A percentile compares a stretch with the other conserved stretches of the same genome.
These are phyloP conservation scores for Mactra quadrangularis DNA, from an alignment of 1,140 invertebrate species.

Conservation along the genomic window DNA sequence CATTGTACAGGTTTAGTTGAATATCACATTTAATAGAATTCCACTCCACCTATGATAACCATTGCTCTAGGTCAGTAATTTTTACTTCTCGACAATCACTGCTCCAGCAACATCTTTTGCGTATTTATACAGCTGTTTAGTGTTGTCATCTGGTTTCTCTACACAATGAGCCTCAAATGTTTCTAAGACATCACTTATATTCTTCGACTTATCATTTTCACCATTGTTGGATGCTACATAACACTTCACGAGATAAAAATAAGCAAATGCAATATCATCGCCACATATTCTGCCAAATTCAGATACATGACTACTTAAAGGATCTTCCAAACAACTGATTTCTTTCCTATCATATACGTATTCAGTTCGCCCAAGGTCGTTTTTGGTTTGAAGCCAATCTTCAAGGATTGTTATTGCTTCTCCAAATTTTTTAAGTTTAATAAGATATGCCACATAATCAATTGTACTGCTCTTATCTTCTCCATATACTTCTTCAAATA, in stretches of 20 bases:
- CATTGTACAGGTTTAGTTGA: too few relatives aligned
- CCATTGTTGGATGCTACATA: too few relatives aligned
- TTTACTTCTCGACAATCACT: too few relatives aligned
- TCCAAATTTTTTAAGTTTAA: conserved; percentile 1
- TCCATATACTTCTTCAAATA: conserved; percentile 17
- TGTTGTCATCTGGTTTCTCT: neutral
- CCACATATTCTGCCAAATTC: conserved; percentile 4
- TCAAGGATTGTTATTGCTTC: conserved; percentile 4
- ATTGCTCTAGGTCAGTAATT: too few relatives aligned
- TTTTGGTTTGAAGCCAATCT: neutral
- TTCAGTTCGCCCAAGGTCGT: neutral
- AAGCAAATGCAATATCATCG: conserved; percentile 20
- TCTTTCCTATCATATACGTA: neutral
- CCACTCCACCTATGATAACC: too few relatives aligned
- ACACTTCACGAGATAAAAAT: conserved; percentile 19
- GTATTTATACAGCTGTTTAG: neutral
- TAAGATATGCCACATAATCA: conserved; percentile 33
- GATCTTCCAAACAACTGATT: neutral
- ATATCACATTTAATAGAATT: too few relatives aligned
- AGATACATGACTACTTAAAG: conserved; percentile 3
- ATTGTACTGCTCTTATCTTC: conserved; percentile 7
- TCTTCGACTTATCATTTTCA: too few relatives aligned
- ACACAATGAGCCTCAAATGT: conserved; percentile 31
- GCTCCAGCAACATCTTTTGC: neutral
- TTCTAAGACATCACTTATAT: neutral